Base-by-base conservation (phyloP, 2,888 invertebrate genomes). In the Cerceris rybyensis region DNA sequence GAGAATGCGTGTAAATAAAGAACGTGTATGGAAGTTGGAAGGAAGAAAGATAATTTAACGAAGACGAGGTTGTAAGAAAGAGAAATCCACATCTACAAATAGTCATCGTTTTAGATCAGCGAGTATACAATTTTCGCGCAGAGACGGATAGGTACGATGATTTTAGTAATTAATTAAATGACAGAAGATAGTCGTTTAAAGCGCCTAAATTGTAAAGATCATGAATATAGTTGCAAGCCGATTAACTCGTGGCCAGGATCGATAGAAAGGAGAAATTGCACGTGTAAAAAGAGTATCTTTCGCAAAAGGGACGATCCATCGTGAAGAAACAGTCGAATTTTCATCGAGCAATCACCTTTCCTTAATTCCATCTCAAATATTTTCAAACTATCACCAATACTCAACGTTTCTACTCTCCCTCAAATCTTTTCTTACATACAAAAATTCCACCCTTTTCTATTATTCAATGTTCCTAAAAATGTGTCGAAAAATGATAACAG, bases 161-260 rank as follows among this genome's bases (percentile, higher is more conserved):
- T 28, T 63, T 81, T 83, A 80, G 81, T 81, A 80, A 80, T 84
- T 78, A 80, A 81, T 60, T 65, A 59, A 75, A 63, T 28, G 39
- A 66, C 67, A 73, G 59, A 52, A 66, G 46, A 71, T 74, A 76
- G 66, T 78, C 74, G 74, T 75, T 75, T 39, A 66, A 54, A 70
- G 61, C 49, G 76, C 69, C 77, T 65, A 63, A 28, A 28, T 69
- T 75, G 68, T 82, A 74, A 71, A 68, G 52, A 16, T 57, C 54
- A 46, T 43, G 68, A 71, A 42, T 67, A 60, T 71, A 75, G 78
- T 49, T 60, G 8, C 49, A 52, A 61, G 66, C 66, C 57, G 54
- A 65, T 72, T 58, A 49, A 60, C 41, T 77, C 70, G 69, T 28
- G 41, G 52, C 71, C 68, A 50, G 61, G 54, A 11, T 64, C 60